Evolutionary conservation across 2,113 vertebrate genomes (phyloP).

Genomic region (Catagonus wagneri): DNA sequence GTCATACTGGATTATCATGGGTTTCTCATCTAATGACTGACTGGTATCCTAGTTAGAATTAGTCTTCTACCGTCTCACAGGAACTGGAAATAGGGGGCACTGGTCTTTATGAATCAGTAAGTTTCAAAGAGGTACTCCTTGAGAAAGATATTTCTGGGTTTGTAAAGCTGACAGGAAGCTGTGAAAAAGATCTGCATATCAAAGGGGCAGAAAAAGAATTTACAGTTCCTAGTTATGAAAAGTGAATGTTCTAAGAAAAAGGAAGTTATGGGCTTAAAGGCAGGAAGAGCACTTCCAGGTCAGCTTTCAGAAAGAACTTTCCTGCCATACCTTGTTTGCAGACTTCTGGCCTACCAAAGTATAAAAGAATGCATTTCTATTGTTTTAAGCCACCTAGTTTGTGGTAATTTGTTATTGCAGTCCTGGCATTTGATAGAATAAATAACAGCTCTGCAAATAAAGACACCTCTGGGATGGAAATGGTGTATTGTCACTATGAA

Average conservation of each 20-base stretch:
- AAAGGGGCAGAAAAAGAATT: not conserved
- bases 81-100: not conserved
- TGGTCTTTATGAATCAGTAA: not conserved
- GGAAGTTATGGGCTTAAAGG: not conserved
- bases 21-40: not conserved
- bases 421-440: not conserved
- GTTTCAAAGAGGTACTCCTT: not conserved
- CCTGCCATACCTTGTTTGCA: not conserved
- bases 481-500: not conserved
- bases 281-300: not conserved
- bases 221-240: not conserved
- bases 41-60: not conserved
- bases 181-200: not conserved
- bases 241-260: not conserved
- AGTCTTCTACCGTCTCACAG: not conserved
- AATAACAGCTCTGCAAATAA: not conserved
- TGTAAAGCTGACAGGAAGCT: not conserved
- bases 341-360: not conserved
- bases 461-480: not conserved
- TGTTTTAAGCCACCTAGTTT: not conserved
- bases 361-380: not conserved
- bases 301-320: not conserved
- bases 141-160: not conserved
- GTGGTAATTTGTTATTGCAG: not conserved
- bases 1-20: not conserved